Base-by-base conservation (phyloP, 2,888 invertebrate genomes). In the Cynaeus angustus region DNA sequence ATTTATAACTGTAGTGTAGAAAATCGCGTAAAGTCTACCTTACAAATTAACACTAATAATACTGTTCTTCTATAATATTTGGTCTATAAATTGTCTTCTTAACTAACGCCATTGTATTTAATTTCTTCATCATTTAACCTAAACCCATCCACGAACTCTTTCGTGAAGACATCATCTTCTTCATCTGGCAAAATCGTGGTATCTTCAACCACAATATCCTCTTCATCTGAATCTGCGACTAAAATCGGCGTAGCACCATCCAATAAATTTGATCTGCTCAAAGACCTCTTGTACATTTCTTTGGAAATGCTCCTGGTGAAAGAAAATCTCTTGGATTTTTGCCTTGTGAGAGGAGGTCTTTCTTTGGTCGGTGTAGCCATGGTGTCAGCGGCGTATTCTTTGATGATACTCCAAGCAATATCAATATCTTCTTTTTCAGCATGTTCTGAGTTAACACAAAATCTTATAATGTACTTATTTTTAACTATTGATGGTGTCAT, bases 401-500 rank as follows among this genome's bases (percentile, higher is more conserved):
- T 86, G 64, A 92, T 91, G 10, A 90, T 87, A 28, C 86, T 84
- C 87, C 91, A 89, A 0, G 92, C 92, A 72, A 89, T 87, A 52
- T 89, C 89, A 50, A 95, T 91, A 80, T 95, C 92, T 45, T 89
- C 88, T 66, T 93, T 92, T 0, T 85, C 88, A 2, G 95, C 94
- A 77, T 92, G 88, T 82, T 96, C 94, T 13, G 92, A 89, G 45
- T 92, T 92, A 0, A 96, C 92, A 80, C 94, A 94, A 85, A 96
- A 96, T 64, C 94, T 74, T 12, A 85, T 89, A 33, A 92, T 90
- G 82, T 92, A 95, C 82, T 91, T 90, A 55, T 91, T 91, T 83
- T 90, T 91, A 1, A 94, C 89, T 77, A 92, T 89, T 0, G 94
- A 91, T 0, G 94, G 94, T 46, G 94, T 94, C 94, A 96, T 94